These are phyloP conservation scores for Phalacrocorax brasilianus DNA, from an alignment of 2,113 vertebrate species.

Conservation along the genomic window DNA sequence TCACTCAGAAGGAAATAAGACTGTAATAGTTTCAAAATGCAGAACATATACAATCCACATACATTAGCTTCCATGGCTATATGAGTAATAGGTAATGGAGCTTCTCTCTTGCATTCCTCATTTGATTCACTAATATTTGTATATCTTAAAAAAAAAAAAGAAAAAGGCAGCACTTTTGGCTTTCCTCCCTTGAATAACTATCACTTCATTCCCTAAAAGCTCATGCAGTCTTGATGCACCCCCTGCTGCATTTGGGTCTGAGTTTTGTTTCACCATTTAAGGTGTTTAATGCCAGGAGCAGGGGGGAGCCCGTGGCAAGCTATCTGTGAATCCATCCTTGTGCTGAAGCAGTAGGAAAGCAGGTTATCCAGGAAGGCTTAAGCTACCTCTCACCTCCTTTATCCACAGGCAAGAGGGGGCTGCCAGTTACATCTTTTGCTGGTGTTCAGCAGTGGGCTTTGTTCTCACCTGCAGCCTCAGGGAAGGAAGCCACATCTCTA, in stretches of 20 bases:
- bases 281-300: neutral
- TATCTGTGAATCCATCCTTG: neutral
- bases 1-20: neutral
- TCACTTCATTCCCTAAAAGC: neutral
- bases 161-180: neutral
- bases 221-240: neutral
- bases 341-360: neutral
- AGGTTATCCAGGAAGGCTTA: neutral
- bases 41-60: neutral
- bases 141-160: neutral
- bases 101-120: neutral
- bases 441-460: neutral
- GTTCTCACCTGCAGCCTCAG: neutral
- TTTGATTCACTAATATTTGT: neutral
- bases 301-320: neutral
- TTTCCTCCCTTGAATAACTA: neutral
- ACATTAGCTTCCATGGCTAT: neutral
- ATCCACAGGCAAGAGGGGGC: neutral
- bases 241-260: neutral
- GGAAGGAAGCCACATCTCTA: neutral
- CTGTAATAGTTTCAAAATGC: neutral
- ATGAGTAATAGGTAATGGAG: neutral
- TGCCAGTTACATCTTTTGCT: neutral
- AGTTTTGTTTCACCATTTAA: neutral
- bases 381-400: neutral